Base-by-base conservation (phyloP, 2,888 invertebrate genomes). In the Catocala fraxini region DNA sequence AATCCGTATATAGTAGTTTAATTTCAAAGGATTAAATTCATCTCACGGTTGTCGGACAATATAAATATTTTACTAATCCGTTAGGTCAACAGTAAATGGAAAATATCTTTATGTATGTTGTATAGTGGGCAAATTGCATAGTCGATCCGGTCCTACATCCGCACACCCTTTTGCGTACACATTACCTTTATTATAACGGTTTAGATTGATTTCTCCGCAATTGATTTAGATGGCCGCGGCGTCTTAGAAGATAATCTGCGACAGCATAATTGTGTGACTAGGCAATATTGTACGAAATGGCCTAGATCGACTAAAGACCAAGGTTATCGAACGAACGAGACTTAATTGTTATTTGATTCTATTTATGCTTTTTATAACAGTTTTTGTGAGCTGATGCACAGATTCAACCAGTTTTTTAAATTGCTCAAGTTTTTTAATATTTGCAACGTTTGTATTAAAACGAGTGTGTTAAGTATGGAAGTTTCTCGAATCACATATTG, bases 181-280 rank as follows among this genome's bases (percentile, higher is more conserved):
- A 86, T 88, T 88, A 88, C 87, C 87, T 76, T 87, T 89, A 85
- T 86, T 86, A 83, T 88, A 90, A 89, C 90, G 88, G 89, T 60
- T 68, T 70, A 75, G 80, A 85, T 83, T 81, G 84, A 85, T 85
- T 83, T 83, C 82, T 82, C 75, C 73, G 63, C 68, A 68, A 73
- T 71, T 78, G 76, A 84, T 81, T 79, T 76, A 77, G 73, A 71
- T 74, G 54, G 48, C 25, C 6, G 77, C 75, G 70, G 75, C 60
- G 62, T 51, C 59, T 64, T 58, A 52, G 68, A 60, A 55, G 70
- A 57, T 68, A 68, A 72, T 70, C 63, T 59, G 48, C 58, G 64
- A 73, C 73, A 60, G 45, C 49, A 61, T 75, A 73, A 75, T 73
- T 64, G 68, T 49, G 25, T 39, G n/a, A 34, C 34, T 35, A 41